Base-by-base conservation (phyloP, 2,888 invertebrate genomes). In the Polyommatus iphigenia region DNA sequence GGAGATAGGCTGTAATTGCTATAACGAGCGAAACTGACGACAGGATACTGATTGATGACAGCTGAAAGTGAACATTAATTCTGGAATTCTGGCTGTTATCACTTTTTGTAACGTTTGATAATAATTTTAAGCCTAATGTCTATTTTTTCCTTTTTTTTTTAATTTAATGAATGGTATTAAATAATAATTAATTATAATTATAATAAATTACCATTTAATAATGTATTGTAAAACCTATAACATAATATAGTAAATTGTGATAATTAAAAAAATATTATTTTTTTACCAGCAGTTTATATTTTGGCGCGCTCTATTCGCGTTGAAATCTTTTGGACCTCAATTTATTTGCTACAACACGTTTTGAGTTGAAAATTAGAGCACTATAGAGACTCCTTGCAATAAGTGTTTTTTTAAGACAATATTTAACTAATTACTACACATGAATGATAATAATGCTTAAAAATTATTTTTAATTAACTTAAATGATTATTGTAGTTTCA, bases 31-130 rank as follows among this genome's bases (percentile, higher is more conserved):
- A 73, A 73, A 73, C 78, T 29, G 50, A n/a, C 29, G 78, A 73
- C 73, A 72, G 54, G 32, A 73, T 41, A 36, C 24, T 72, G 78
- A 78, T 78, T 78, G 41, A 78, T 73, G 78, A 29, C 59, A 73
- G 59, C 15, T 32, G 78, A 78, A 78, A 78, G 78, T 73, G 73
- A 59, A 1, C 10, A 72, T 73, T n/a, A n/a, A n/a, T 73, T 46
- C 75, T 75, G 54, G 75, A 18, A 75, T 75, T 50, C 73, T 46
- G 50, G 29, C 18, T 0, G 29, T 29, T 75, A 29, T 54, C 75
- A 75, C 75, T 75, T 75, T 75, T 54, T 29, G 46, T 41, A 29
- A 54, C 18, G 46, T 54, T 18, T 54, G 54, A 54, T 67, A 67
- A 15, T 15, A 20, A 67, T 18, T 46, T 46, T 10, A 41, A 46